Base-by-base conservation (phyloP, 2,888 invertebrate species). In the Volucella inanis region DNA sequence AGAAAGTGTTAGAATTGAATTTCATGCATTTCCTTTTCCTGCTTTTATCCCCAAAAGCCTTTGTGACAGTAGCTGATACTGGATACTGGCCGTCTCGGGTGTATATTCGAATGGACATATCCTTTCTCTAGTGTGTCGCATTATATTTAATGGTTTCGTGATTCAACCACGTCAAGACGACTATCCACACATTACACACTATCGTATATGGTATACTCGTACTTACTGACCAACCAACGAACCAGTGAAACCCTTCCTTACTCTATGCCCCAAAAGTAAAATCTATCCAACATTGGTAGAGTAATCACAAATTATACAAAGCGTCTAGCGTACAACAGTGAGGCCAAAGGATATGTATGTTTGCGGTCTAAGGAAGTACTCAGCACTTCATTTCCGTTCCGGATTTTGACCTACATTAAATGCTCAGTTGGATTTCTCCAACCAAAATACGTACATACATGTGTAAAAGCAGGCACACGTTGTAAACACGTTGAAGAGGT, bases 331-430 rank as follows among this genome's bases (percentile, higher is more conserved):
- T 50, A 67, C 70, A 72, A 59, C 57, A 64, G 31, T 31, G 31
- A 43, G 65, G 75, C 54, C 65, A 80, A 68, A 72, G 81, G 85
- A 81, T 76, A 81, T 85, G 67, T 31, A 6, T 76, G 71, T 68
- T 81, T 85, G 85, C 67, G 86, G 86, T 86, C 72, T 77, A 77
- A 81, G 86, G 86, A 86, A 86, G 86, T 81, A 86, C 86, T 86
- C 82, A 82, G 86, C 82, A 86, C 77, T 82, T 86, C 82, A 86
- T 86, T 86, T 86, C 86, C 86, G 80, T 86, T 86, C 86, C 86
- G 86, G 86, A 77, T 81, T 86, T 86, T 81, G 81, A 86, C 85
- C 85, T 77, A 86, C 76, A 86, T 86, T 81, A 86, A 86, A 77
- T 77, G 81, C 85, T 86, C 81, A 77, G 77, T 86, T 86, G 62